Conservation (phyloP, 2,113 vertebrate species). For the Heterotilapia buettikoferi region DNA sequence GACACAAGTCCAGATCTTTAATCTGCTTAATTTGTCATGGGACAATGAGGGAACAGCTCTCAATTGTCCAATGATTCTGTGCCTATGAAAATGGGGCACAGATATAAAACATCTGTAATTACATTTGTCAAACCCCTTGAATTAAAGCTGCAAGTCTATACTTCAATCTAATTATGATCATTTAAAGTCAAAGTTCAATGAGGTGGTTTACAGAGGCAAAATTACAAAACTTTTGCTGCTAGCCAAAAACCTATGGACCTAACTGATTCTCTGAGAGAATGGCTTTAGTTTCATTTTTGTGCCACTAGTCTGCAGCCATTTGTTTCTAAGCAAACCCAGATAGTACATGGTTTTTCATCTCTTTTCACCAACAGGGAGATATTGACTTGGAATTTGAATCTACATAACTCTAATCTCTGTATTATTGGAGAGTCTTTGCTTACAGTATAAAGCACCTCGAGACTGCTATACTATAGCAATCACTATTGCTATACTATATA, state of each 20-base stretch:
- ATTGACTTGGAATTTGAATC: neutral
- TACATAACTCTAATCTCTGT: neutral
- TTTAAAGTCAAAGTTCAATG: neutral
- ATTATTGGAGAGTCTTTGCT: neutral
- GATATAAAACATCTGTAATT: neutral
- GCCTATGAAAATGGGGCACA: neutral
- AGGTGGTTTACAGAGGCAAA: neutral
- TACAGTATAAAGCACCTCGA: neutral
- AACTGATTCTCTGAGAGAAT: neutral
- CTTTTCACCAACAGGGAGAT: neutral
- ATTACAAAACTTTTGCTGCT: neutral
- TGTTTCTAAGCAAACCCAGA: neutral
- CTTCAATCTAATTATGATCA: neutral
- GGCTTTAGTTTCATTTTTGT: neutral
- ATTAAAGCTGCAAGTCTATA: neutral
- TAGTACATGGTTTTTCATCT: neutral
- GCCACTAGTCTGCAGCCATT: neutral
- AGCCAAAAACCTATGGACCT: neutral
- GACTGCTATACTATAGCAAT: neutral
- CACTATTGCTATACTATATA: neutral
- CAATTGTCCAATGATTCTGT: neutral
- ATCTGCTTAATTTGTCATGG: neutral
- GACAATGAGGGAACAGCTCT: neutral
- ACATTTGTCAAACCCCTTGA: neutral
- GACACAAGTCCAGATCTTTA: neutral